A percentile compares a stretch with the other conserved stretches of the same genome.
phyloP scores from a whole-genome alignment of 2,113 vertebrate species.

The Colinus virginianus region DNA sequence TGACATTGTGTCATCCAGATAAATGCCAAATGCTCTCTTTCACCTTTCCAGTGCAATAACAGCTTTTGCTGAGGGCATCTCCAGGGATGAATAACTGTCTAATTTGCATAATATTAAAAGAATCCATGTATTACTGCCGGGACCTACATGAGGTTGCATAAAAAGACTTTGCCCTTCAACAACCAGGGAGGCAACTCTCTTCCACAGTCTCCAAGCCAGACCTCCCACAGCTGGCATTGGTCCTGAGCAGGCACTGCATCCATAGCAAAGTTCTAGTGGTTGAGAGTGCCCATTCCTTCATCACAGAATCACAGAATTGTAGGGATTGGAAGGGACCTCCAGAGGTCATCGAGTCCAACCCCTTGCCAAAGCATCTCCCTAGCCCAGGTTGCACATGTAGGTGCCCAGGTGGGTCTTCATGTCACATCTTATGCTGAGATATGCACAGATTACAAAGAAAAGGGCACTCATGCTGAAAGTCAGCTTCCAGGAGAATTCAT shows the following conservation, averaged over 20 bases:
- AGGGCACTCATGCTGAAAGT: neutral
- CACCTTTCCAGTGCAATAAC: neutral
- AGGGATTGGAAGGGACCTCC: no score
- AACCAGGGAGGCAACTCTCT: neutral
- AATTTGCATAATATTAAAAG: neutral
- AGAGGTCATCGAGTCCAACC: no score
- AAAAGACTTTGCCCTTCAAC: neutral
- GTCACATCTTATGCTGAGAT: neutral
- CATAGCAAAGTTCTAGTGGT: neutral
- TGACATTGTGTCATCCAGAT: neutral
- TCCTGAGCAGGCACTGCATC: neutral
- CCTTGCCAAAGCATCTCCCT: no score
- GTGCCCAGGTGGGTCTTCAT: no score
- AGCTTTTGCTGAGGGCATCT: neutral
- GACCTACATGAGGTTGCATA: neutral
- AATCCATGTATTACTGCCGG: neutral
- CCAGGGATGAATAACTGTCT: neutral
- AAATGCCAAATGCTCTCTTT: neutral
- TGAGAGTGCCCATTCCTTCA: neutral
- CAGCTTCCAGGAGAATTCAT: rapidly evolving
- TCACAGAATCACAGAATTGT: no score
- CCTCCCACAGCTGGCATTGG: neutral
- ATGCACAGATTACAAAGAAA: neutral
- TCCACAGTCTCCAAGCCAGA: neutral
- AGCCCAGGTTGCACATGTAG: no score